phyloP scores from a whole-genome alignment of 2,888 invertebrate species.

The Xylota segnis region DNA sequence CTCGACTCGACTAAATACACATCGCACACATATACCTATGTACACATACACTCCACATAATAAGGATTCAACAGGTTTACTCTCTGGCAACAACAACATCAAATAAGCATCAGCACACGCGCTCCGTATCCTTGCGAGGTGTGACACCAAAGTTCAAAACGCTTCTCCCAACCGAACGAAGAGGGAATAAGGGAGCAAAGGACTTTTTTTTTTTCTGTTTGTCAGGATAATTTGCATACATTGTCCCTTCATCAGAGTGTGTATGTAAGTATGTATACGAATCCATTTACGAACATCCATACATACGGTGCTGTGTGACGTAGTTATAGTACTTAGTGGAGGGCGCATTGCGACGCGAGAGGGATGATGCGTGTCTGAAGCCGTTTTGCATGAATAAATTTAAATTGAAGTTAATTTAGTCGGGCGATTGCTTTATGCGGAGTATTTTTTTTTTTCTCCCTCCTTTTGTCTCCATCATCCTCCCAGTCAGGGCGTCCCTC shows the following conservation, averaged over 20 bases:
- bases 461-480: not conserved
- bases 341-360: slow-evolving; percentile 8
- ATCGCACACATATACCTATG: not conserved
- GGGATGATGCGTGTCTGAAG: slow-evolving; percentile 50
- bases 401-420: slow-evolving; percentile 62
- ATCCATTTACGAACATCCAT: not conserved
- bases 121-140: not conserved
- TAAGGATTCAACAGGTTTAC: slow-evolving; percentile 37
- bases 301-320: not conserved
- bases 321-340: slow-evolving; percentile 1
- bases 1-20: not conserved
- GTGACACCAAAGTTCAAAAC: slow-evolving; percentile 16
- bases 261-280: not conserved
- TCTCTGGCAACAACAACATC: slow-evolving; percentile 20
- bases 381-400: slow-evolving; percentile 61
- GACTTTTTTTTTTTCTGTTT: slow-evolving; percentile 24
- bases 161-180: not conserved
- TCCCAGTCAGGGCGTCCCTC: not conserved
- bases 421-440: slow-evolving; percentile 47
- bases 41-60: not conserved
- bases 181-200: slow-evolving; percentile 27
- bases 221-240: slow-evolving; percentile 50
- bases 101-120: slow-evolving; percentile 1
- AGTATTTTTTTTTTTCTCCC: slow-evolving; percentile 17
- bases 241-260: slow-evolving; percentile 23